A percentile compares a stretch with the other conserved stretches of the same genome.
phyloP scores from a whole-genome alignment of 2,888 invertebrate species.

The Eristalis arbustorum region DNA sequence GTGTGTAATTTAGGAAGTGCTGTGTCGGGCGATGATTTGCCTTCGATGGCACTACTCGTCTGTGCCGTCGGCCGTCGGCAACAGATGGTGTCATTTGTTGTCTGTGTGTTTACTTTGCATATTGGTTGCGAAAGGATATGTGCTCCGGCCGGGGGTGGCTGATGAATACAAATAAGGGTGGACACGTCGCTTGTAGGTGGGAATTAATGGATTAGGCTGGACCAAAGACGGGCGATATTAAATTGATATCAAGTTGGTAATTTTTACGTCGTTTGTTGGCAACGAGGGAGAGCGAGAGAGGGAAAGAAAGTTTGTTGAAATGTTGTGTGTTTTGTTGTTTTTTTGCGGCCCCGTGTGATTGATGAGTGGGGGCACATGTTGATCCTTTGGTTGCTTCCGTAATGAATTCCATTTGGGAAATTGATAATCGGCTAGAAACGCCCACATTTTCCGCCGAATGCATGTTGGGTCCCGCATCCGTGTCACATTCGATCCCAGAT shows the following conservation, averaged over 20 bases:
- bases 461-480: no score
- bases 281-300: no score
- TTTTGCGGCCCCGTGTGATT: not conserved
- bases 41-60: conserved; percentile 45
- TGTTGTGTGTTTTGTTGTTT: not conserved
- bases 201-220: conserved; percentile 66
- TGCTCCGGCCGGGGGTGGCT: conserved; percentile 44
- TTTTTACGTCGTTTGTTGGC: conserved; percentile 33
- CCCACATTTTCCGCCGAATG: not conserved
- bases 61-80: conserved; percentile 46
- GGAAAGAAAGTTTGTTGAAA: not conserved
- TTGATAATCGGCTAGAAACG: not conserved
- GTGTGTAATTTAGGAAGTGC: conserved; percentile 55
- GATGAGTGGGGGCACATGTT: not conserved
- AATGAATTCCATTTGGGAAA: not conserved
- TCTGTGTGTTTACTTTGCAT: conserved; percentile 67
- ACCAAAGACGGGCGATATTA: conserved; percentile 52
- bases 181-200: conserved; percentile 49
- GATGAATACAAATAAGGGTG: conserved; percentile 56
- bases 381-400: not conserved
- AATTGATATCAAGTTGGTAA: conserved; percentile 49
- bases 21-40: conserved; percentile 64
- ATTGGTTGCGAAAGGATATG: conserved; percentile 36
- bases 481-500: no score
- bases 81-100: conserved; percentile 65